These are phyloP conservation scores for Grus americana DNA, from an alignment of 2,113 vertebrate species.

Conservation along the genomic window DNA sequence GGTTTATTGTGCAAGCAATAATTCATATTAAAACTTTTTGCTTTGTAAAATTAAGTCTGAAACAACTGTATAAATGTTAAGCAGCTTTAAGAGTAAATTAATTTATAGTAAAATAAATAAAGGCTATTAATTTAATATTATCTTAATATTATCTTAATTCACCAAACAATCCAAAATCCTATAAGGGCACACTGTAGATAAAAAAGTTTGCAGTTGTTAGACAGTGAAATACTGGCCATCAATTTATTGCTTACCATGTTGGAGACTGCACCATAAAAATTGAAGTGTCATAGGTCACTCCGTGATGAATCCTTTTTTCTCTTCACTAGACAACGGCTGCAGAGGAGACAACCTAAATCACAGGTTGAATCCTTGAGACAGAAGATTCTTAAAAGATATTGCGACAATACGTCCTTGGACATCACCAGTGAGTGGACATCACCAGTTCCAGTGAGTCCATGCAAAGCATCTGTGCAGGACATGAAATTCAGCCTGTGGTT, in stretches of 20 bases:
- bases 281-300: background rate
- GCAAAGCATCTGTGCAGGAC: background rate
- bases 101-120: background rate
- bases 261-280: background rate
- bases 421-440: background rate
- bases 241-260: background rate
- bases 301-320: background rate
- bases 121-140: background rate
- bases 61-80: background rate
- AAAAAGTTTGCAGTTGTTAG: background rate
- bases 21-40: background rate
- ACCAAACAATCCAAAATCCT: background rate
- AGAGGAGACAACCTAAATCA: background rate
- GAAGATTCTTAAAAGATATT: background rate
- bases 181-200: background rate
- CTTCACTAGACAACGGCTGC: background rate
- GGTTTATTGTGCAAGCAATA: background rate
- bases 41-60: background rate
- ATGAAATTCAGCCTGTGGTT: background rate
- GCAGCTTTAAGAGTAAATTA: background rate
- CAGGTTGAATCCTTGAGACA: background rate
- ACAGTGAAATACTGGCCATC: background rate
- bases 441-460: background rate
- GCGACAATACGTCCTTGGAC: background rate
- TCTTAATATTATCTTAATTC: background rate